Conservation (phyloP, 2,113 vertebrate species). For the Stomatorhinus ivindoensis region DNA sequence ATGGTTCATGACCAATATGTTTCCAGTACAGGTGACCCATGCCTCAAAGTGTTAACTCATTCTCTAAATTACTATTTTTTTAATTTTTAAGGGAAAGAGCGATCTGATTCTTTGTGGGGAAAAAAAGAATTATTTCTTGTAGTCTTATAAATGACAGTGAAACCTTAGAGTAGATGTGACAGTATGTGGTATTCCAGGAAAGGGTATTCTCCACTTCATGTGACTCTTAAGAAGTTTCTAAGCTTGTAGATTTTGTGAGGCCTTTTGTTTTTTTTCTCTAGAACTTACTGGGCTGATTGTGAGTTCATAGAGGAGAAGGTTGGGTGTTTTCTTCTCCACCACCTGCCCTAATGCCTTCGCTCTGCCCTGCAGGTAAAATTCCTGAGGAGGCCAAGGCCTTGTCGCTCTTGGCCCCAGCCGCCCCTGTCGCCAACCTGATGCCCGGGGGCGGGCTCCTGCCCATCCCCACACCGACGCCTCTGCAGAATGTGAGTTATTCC, state of each 20-base stretch:
- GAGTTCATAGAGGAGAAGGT: conserved; percentile 55
- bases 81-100: conserved; percentile 31
- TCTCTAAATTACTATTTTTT: conserved; percentile 77
- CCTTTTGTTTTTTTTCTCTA: conserved; percentile 51
- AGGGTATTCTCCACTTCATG: conserved; percentile 44
- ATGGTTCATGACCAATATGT: conserved; percentile 99
- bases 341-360: conserved; percentile 55
- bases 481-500: conserved; percentile 55
- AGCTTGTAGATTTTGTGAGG: conserved; percentile 43
- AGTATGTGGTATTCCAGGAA: conserved; percentile 32
- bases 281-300: conserved; percentile 54
- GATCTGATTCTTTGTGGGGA: conserved; percentile 27
- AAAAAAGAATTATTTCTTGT: background rate
- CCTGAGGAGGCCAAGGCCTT: conserved; percentile 96
- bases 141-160: conserved; percentile 18
- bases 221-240: conserved; percentile 14
- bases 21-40: conserved; percentile 99
- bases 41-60: conserved; percentile 99
- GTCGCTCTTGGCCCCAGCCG: conserved; percentile 81
- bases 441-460: conserved; percentile 86
- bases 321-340: conserved; percentile 36
- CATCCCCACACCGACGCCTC: conserved; percentile 73
- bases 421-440: conserved; percentile 79
- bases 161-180: conserved; percentile 2
- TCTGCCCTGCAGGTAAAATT: conserved; percentile 91